phyloP scores from a whole-genome alignment of 2,113 vertebrate genomes.

The Podiceps cristatus region DNA sequence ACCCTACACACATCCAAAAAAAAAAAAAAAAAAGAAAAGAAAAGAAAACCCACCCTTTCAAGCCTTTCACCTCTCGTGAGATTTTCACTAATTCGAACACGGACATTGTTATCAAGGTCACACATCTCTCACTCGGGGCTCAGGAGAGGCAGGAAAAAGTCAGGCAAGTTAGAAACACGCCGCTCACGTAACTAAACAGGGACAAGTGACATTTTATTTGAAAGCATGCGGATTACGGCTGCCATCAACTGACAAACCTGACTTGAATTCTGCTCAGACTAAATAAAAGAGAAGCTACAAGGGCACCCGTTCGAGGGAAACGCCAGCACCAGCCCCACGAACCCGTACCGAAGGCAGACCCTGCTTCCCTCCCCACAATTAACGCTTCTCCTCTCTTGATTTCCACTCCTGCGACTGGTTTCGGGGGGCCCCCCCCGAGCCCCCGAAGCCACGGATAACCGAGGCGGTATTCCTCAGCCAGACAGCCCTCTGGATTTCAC shows the following conservation, averaged over 20 bases:
- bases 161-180: background rate
- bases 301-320: background rate
- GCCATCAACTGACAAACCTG: background rate
- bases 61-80: background rate
- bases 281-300: slow-evolving; percentile 1
- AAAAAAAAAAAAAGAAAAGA: too few relatives aligned
- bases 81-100: background rate
- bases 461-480: background rate
- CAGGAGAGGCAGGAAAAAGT: background rate
- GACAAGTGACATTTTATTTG: slow-evolving; percentile 42
- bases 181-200: background rate
- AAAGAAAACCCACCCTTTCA: background rate
- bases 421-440: background rate
- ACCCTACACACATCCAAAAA: background rate
- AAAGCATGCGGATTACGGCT: slow-evolving; percentile 6
- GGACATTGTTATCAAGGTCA: slow-evolving; percentile 51
- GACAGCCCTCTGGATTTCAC: background rate
- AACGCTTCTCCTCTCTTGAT: background rate
- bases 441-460: background rate
- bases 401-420: background rate
- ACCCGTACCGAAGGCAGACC: background rate
- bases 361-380: background rate
- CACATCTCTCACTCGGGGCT: background rate
- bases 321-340: background rate
- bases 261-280: background rate